These are phyloP conservation scores for Microplitis demolitor DNA, from an alignment of 1,140 invertebrate genomes.

Conservation along the genomic window DNA sequence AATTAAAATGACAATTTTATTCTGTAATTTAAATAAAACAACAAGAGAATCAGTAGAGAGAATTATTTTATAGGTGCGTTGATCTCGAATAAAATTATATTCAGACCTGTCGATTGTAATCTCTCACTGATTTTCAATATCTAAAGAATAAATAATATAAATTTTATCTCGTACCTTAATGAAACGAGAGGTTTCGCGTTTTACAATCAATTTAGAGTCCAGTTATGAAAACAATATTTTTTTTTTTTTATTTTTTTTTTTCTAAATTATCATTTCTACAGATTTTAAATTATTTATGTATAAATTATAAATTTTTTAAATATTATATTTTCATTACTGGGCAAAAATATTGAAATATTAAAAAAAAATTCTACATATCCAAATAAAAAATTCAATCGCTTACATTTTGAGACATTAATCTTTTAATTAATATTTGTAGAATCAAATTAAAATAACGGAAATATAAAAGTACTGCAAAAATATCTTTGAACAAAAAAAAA, in stretches of 20 bases:
- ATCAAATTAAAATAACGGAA: too few species aligned
- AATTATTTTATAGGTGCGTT: neutral
- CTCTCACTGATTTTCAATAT: neutral
- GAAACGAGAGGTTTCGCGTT: constrained; percentile 22
- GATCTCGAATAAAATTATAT: neutral
- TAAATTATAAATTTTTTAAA: neutral
- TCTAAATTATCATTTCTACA: neutral
- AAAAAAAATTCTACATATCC: neutral
- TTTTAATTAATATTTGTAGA: too few species aligned
- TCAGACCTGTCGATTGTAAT: neutral
- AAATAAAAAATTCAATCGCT: neutral
- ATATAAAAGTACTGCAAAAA: too few species aligned
- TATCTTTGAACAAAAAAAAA: too few species aligned
- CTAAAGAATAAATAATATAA: too few species aligned
- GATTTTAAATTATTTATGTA: neutral
- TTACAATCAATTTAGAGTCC: constrained; percentile 29
- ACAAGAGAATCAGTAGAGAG: neutral
- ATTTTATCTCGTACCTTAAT: constrained; percentile 10
- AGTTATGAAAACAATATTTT: constrained; percentile 11
- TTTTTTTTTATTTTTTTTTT: neutral
- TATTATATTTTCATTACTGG: neutral
- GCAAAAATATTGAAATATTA: neutral
- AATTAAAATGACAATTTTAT: constrained; percentile 1
- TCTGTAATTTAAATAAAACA: neutral
- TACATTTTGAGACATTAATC: neutral